A percentile compares a stretch with the other conserved stretches of the same genome.
phyloP scores from a whole-genome alignment of 23 tunicate genomes.

The Styela clava region DNA sequence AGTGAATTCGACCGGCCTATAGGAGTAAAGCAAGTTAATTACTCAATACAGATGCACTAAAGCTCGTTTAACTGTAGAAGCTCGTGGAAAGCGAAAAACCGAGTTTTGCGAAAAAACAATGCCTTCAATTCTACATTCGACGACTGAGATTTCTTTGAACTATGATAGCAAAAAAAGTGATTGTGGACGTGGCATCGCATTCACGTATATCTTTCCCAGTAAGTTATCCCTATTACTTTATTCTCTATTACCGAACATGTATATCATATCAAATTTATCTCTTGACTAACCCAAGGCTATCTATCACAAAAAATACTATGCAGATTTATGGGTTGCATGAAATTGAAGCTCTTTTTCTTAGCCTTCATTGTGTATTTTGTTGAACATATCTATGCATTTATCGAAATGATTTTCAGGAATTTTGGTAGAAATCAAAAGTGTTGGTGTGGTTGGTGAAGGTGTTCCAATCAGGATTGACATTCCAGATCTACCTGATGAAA shows the following conservation, averaged over 20 bases:
- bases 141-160: neutral
- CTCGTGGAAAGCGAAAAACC: too few species aligned
- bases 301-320: neutral
- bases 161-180: neutral
- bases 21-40: too few species aligned
- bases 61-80: too few species aligned
- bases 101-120: too few species aligned
- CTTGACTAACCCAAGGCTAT: neutral
- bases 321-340: too few species aligned
- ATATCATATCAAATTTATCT: too few species aligned
- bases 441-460: neutral
- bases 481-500: neutral
- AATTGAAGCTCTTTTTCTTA: too few species aligned
- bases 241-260: too few species aligned
- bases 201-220: neutral
- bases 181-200: constrained; percentile 8
- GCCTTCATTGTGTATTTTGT: too few species aligned
- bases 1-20: too few species aligned
- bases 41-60: too few species aligned
- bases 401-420: neutral
- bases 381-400: too few species aligned
- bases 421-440: neutral
- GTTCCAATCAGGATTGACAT: neutral
- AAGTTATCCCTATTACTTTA: neutral
- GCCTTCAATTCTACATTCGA: neutral